Conservation (phyloP, 2,113 vertebrate species). For the Mystacornis crossleyi region DNA sequence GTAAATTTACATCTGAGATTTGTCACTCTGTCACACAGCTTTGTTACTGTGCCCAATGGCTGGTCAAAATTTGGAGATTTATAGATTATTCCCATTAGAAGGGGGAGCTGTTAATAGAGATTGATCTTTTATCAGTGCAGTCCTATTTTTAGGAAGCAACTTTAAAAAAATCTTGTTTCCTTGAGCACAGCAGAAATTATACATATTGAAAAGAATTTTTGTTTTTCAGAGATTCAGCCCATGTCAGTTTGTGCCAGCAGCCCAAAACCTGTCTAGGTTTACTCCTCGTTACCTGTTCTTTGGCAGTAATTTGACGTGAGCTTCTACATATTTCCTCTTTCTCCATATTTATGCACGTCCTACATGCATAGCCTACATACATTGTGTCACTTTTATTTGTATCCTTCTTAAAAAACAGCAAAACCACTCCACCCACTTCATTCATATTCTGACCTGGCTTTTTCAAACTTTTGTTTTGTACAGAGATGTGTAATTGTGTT, state of each 20-base stretch:
- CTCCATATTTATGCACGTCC: not conserved
- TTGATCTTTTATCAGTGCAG: not conserved
- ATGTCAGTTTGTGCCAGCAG: not conserved
- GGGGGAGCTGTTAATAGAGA: not conserved
- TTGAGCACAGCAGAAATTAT: not conserved
- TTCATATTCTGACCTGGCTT: not conserved
- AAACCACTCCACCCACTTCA: not conserved
- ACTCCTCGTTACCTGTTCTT: not conserved
- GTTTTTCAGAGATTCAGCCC: not conserved
- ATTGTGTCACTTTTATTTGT: not conserved
- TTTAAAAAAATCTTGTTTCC: not conserved
- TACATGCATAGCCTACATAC: not conserved
- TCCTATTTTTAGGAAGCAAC: not conserved
- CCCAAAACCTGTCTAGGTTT: not conserved
- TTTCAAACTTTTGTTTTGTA: constrained; percentile 20
- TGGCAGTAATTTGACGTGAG: not conserved
- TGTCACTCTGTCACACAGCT: not conserved
- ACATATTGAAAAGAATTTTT: not conserved
- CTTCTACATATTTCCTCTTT: not conserved
- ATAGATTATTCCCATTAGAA: not conserved
- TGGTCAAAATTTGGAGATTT: not conserved
- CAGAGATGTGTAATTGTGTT: constrained; percentile 23
- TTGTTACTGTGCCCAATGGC: not conserved
- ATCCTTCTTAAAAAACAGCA: not conserved
- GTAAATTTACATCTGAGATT: not conserved